Evolutionary conservation across 2,113 vertebrate genomes (phyloP).

Genomic region (Amphilophus citrinellus): DNA sequence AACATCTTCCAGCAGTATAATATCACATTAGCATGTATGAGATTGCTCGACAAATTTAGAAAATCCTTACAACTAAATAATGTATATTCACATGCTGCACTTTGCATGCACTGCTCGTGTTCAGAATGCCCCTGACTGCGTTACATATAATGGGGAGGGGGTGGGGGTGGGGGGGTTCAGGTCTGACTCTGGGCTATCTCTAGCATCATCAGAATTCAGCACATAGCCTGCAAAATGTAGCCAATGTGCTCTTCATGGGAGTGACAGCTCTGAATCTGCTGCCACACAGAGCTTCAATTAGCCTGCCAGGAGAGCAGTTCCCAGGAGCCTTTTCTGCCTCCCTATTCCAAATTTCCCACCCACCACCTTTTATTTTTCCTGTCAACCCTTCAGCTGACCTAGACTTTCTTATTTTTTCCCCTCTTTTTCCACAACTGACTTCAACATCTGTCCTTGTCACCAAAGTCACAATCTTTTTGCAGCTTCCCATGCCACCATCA

Average conservation of each 20-base stretch:
- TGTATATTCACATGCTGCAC: constrained; percentile 42
- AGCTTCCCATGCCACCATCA: background rate
- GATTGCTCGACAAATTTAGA: constrained; percentile 38
- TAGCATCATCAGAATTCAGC: constrained; percentile 80
- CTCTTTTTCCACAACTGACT: constrained; percentile 11
- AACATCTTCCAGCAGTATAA: constrained; percentile 49
- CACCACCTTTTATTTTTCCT: constrained; percentile 21
- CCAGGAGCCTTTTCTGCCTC: constrained; percentile 56
- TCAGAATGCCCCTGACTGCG: constrained; percentile 46
- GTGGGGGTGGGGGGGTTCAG: background rate
- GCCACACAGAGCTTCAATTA: constrained; percentile 81
- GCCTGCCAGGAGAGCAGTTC: constrained; percentile 69
- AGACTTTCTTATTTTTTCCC: background rate
- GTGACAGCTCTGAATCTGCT: constrained; percentile 72
- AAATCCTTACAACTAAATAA: constrained; percentile 28
- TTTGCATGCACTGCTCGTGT: constrained; percentile 36
- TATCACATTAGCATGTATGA: constrained; percentile 65
- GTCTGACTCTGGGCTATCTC: constrained; percentile 35
- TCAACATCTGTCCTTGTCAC: background rate
- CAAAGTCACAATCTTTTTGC: background rate
- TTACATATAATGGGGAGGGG: constrained; percentile 47
- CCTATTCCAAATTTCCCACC: constrained; percentile 40
- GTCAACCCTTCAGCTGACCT: constrained; percentile 35
- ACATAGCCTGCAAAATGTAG: constrained; percentile 74
- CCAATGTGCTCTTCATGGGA: constrained; percentile 78